phyloP scores from a whole-genome alignment of 2,888 invertebrate species.

The Macrophya alboannulata region DNA sequence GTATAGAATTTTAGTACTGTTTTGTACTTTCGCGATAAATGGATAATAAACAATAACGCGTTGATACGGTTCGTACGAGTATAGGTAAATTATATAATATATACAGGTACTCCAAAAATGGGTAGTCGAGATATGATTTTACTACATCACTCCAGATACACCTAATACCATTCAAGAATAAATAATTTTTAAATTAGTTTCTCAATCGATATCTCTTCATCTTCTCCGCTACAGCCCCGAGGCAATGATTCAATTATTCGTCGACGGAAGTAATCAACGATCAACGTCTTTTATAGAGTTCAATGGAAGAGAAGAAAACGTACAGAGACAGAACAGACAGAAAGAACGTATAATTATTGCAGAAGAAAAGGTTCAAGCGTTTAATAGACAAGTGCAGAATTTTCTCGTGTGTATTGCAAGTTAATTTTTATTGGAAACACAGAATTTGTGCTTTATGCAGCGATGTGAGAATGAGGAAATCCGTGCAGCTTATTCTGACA shows the following conservation, averaged over 20 bases:
- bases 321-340: neutral
- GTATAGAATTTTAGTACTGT: neutral
- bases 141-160: no score
- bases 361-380: neutral
- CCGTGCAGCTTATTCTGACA: neutral
- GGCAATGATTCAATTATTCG: neutral
- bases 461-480: conserved; percentile 6
- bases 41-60: neutral
- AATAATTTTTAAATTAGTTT: neutral
- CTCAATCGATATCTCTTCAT: neutral
- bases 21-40: neutral
- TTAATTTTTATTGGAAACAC: neutral
- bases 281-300: neutral
- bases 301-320: neutral
- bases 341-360: neutral
- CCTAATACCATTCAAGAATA: no score
- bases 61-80: neutral
- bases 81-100: no score
- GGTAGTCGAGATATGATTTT: no score
- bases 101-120: neutral
- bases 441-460: neutral
- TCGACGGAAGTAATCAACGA: neutral
- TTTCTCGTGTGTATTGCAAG: neutral
- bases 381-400: neutral
- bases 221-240: neutral